These are phyloP conservation scores for Hybos culiciformis DNA, from an alignment of 2,888 invertebrate genomes.

Conservation along the genomic window DNA sequence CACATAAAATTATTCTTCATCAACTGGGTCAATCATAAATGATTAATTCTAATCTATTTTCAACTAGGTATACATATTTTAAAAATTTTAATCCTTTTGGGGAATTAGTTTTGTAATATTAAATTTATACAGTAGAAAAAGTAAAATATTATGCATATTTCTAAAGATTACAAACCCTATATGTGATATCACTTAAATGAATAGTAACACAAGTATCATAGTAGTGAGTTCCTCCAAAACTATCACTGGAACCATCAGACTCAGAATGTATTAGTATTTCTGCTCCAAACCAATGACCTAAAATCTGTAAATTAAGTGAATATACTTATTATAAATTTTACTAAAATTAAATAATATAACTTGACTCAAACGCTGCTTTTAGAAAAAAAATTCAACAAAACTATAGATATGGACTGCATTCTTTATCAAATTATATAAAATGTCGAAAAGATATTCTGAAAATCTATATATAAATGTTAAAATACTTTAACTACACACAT, in stretches of 20 bases:
- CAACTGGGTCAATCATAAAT: not conserved
- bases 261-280: constrained; percentile 56
- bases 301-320: too few species aligned
- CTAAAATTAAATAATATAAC: too few species aligned
- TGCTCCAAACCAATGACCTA: constrained; percentile 70
- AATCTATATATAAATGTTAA: too few species aligned
- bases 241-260: constrained; percentile 30
- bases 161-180: constrained; percentile 34
- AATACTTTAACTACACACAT: too few species aligned
- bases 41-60: not conserved
- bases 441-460: too few species aligned
- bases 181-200: constrained; percentile 44
- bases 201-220: constrained; percentile 55
- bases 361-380: too few species aligned
- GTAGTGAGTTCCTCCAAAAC: constrained; percentile 41
- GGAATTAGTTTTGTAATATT: not conserved
- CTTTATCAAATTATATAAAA: too few species aligned
- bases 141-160: not conserved
- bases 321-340: too few species aligned
- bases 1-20: not conserved
- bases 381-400: too few species aligned
- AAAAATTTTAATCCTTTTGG: not conserved
- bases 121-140: not conserved
- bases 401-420: too few species aligned
- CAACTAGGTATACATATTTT: not conserved